Evolutionary conservation across 2,888 invertebrate genomes (phyloP).

Genomic region (Phlogophora meticulosa): DNA sequence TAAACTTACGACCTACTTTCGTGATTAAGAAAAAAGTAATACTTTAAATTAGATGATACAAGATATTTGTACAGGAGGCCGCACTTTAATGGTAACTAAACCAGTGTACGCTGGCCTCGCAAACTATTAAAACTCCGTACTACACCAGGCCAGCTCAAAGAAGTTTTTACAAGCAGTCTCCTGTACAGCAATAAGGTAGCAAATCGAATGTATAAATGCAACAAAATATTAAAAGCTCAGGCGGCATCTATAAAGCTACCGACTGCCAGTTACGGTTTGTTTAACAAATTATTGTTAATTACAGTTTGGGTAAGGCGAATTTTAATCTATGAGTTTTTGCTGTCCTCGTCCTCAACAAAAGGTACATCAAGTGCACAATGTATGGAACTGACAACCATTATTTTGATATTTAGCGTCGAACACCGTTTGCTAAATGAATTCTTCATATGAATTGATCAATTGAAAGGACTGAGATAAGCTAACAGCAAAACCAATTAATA

Average conservation of each 20-base stretch:
- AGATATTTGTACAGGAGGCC: too few species aligned
- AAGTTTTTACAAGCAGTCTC: neutral
- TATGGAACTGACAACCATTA: slow-evolving; percentile 53
- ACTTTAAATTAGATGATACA: too few species aligned
- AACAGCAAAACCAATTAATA: slow-evolving; percentile 48
- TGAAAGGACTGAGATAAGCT: slow-evolving; percentile 29
- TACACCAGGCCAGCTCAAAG: too few species aligned
- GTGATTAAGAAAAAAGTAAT: neutral
- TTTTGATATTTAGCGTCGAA: slow-evolving; percentile 31
- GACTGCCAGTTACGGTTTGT: slow-evolving; percentile 79
- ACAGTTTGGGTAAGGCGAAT: slow-evolving; percentile 74
- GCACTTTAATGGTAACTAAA: too few species aligned
- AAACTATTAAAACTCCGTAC: too few species aligned
- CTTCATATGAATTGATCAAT: slow-evolving; percentile 29
- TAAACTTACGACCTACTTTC: neutral
- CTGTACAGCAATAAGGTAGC: slow-evolving; percentile 34
- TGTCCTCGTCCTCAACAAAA: slow-evolving; percentile 54
- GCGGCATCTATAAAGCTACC: slow-evolving; percentile 81
- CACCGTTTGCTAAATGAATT: slow-evolving; percentile 38
- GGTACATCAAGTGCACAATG: slow-evolving; percentile 51
- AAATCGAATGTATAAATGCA: slow-evolving; percentile 55
- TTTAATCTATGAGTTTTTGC: slow-evolving; percentile 66
- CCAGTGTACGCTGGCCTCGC: too few species aligned
- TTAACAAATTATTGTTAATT: slow-evolving; percentile 88
- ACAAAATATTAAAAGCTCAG: slow-evolving; percentile 65